A percentile compares a stretch with the other conserved stretches of the same genome.
Conservation (phyloP, 2,797 vertebrate genomes). For the Neoniphon sammara region DNA sequence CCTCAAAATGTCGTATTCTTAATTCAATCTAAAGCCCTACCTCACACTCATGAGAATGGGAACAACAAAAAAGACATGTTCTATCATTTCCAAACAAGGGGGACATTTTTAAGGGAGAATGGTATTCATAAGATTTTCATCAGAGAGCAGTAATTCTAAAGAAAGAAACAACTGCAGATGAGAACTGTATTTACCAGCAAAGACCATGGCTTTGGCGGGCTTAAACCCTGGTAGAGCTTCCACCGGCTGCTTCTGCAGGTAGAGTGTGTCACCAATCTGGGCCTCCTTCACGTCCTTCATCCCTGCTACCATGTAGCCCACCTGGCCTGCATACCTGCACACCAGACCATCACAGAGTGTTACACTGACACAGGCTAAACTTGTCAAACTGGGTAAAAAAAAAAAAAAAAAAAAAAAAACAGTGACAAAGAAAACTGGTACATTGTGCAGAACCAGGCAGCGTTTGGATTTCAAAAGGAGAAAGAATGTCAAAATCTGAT, state of each 20-base stretch:
- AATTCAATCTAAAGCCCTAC: too few species aligned
- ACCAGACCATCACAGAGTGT: background rate
- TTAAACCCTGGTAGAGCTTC: constrained; percentile 94
- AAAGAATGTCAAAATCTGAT: too few species aligned
- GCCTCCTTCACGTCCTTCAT: constrained; percentile 98
- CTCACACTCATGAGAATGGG: too few species aligned
- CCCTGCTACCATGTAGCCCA: constrained; percentile 94
- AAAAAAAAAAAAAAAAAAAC: too few species aligned
- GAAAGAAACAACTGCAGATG: background rate
- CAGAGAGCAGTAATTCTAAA: background rate
- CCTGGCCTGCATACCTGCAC: constrained; percentile 94
- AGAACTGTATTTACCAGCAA: constrained; percentile 86
- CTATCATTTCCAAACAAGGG: too few species aligned
- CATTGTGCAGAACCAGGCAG: background rate
- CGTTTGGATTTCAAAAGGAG: background rate
- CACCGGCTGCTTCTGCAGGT: constrained; percentile 89
- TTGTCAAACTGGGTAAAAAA: too few species aligned
- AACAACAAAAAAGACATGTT: too few species aligned
- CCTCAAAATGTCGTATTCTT: too few species aligned
- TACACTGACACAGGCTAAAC: background rate
- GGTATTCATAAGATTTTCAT: background rate
- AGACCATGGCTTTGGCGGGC: constrained; percentile 97
- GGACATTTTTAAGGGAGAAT: too few species aligned
- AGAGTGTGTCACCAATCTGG: constrained; percentile 96
- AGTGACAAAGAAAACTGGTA: background rate